These are phyloP conservation scores for Azemiops feae DNA, from an alignment of 2,113 vertebrate species.

Conservation along the genomic window DNA sequence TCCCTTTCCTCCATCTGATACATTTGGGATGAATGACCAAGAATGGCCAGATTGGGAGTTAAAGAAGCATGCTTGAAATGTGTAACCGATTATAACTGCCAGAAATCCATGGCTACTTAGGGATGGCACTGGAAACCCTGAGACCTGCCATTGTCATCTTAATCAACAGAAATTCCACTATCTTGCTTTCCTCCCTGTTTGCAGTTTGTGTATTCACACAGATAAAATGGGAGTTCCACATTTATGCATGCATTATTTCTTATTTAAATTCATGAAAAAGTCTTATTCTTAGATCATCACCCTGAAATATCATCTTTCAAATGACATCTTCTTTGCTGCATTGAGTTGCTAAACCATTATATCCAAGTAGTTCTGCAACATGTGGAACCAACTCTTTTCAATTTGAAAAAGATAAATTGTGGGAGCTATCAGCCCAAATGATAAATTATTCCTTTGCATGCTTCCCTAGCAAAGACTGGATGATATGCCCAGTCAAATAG, in stretches of 20 bases:
- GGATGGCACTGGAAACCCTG: background rate
- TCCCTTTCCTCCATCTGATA: background rate
- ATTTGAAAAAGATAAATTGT: background rate
- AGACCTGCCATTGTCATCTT: background rate
- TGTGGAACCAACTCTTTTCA: constrained; percentile 1
- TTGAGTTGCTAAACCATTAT: too few species aligned
- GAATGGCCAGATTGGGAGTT: background rate
- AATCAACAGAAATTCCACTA: background rate
- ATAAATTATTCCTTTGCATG: constrained; percentile 13
- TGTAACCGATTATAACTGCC: background rate
- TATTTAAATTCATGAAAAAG: background rate
- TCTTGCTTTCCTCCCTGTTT: background rate
- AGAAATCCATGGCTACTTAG: background rate
- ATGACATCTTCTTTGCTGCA: background rate
- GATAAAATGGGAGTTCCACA: background rate
- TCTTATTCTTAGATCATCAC: background rate
- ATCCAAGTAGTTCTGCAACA: background rate
- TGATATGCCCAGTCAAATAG: constrained; percentile 3
- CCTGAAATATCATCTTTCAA: background rate
- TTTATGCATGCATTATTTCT: background rate
- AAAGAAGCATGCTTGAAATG: background rate
- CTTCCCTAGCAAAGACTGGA: background rate
- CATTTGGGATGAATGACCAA: background rate
- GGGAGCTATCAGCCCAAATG: background rate
- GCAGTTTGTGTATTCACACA: background rate